Conservation (phyloP, 2,113 vertebrate genomes). For the Xiphophorus maculatus region DNA sequence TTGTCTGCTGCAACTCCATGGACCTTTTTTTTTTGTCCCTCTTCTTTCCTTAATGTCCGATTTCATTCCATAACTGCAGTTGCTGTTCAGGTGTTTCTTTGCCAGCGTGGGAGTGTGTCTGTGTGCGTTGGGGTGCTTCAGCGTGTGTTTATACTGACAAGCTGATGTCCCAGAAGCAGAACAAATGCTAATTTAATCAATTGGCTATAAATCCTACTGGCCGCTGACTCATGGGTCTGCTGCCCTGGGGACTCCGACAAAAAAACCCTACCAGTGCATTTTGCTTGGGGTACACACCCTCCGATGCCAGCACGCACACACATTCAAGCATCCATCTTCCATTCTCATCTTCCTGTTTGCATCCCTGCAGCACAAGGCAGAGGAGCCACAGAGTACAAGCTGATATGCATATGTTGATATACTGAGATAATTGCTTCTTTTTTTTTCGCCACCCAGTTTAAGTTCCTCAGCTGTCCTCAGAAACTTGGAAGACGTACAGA, state of each 20-base stretch:
- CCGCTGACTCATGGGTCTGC: conserved; percentile 92
- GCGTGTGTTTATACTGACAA: conserved; percentile 68
- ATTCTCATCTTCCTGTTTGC: conserved; percentile 37
- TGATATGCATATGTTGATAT: conserved; percentile 44
- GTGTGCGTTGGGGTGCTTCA: conserved; percentile 37
- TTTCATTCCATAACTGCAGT: conserved; percentile 18
- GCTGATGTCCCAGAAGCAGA: conserved; percentile 83
- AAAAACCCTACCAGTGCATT: conserved; percentile 82
- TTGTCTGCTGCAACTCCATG: conserved; percentile 44
- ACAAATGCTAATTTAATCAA: conserved; percentile 99
- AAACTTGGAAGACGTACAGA: conserved; percentile 9
- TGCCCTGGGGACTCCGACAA: conserved; percentile 80
- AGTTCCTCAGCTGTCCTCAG: conserved; percentile 27
- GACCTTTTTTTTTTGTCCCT: neutral
- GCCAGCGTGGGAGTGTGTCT: conserved; percentile 24
- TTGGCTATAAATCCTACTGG: conserved; percentile 90
- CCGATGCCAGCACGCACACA: conserved; percentile 7
- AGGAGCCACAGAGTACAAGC: conserved; percentile 20
- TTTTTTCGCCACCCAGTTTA: conserved; percentile 29
- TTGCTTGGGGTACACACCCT: conserved; percentile 56
- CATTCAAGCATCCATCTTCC: conserved; percentile 46
- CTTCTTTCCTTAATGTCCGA: conserved; percentile 23
- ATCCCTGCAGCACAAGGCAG: conserved; percentile 40
- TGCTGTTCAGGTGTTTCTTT: conserved; percentile 46
- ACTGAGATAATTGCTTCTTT: conserved; percentile 43